phyloP scores from a whole-genome alignment of 2,888 invertebrate genomes.

The Neelides folsomi region DNA sequence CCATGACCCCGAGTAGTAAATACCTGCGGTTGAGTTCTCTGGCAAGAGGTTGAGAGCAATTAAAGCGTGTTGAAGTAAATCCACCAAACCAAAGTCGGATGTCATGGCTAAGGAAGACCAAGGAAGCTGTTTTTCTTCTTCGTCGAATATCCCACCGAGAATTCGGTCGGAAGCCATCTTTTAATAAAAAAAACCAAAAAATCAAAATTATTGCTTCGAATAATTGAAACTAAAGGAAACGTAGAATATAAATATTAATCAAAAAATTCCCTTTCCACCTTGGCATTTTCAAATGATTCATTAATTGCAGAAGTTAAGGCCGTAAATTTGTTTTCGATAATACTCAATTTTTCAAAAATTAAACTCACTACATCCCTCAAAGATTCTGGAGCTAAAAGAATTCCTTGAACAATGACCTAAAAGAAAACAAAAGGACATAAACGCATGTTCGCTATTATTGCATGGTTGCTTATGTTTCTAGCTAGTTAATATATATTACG shows the following conservation, averaged over 20 bases:
- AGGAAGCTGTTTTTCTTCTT: constrained; percentile 4
- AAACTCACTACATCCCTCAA: constrained; percentile 13
- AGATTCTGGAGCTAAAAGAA: constrained; percentile 16
- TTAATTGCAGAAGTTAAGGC: constrained; percentile 13
- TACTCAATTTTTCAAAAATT: constrained; percentile 22
- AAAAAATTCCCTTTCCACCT: constrained; percentile 3
- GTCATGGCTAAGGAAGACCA: constrained; percentile 43
- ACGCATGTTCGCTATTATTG: too few relatives aligned
- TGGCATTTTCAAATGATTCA: constrained; percentile 10
- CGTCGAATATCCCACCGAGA: constrained; percentile 12
- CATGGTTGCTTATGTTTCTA: too few relatives aligned
- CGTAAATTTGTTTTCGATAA: constrained; percentile 26
- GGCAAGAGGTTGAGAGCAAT: constrained; percentile 59
- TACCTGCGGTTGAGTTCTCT: constrained; percentile 59
- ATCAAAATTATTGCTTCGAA: too few relatives aligned
- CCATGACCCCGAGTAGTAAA: constrained; percentile 16
- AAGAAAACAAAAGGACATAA: too few relatives aligned
- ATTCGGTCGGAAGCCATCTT: constrained; percentile 9
- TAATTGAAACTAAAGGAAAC: neutral
- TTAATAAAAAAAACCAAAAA: neutral
- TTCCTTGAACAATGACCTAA: constrained; percentile 25
- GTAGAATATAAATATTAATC: neutral
- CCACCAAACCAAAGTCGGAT: constrained; percentile 58
- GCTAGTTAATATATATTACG: too few relatives aligned
- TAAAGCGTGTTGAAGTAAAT: constrained; percentile 62